These are phyloP conservation scores for Rhimphoctona megacephalus DNA, from an alignment of 2,888 invertebrate species.

Conservation along the genomic window DNA sequence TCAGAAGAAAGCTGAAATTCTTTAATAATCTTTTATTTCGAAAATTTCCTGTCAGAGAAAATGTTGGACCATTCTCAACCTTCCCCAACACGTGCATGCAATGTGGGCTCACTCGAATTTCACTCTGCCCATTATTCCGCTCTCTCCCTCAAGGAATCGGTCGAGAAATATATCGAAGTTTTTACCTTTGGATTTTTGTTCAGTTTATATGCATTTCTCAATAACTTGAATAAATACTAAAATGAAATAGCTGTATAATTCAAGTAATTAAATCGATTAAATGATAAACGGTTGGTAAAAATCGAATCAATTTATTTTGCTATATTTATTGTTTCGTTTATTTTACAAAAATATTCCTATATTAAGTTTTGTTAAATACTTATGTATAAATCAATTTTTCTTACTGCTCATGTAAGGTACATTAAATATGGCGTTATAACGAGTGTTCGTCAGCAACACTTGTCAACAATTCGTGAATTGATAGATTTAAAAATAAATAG, in stretches of 20 bases:
- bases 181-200: neutral
- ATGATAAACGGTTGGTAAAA: neutral
- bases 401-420: constrained; percentile 34
- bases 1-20: too few relatives aligned
- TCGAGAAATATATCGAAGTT: neutral
- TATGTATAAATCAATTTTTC: constrained; percentile 16
- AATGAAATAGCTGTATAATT: neutral
- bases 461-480: constrained; percentile 13
- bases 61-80: too few relatives aligned
- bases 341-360: neutral
- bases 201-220: neutral
- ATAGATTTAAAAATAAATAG: neutral
- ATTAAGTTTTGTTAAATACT: constrained; percentile 2
- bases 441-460: constrained; percentile 27
- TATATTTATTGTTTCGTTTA: neutral
- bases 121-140: neutral
- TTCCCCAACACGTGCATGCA: too few relatives aligned
- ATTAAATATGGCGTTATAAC: constrained; percentile 39
- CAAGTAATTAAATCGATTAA: neutral
- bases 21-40: too few relatives aligned
- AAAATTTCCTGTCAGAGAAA: too few relatives aligned
- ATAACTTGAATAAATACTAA: neutral
- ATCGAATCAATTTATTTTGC: neutral
- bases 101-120: neutral
- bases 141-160: neutral